Evolutionary conservation across 2,888 invertebrate species (phyloP).

Genomic region (Oligia fasciuncula): DNA sequence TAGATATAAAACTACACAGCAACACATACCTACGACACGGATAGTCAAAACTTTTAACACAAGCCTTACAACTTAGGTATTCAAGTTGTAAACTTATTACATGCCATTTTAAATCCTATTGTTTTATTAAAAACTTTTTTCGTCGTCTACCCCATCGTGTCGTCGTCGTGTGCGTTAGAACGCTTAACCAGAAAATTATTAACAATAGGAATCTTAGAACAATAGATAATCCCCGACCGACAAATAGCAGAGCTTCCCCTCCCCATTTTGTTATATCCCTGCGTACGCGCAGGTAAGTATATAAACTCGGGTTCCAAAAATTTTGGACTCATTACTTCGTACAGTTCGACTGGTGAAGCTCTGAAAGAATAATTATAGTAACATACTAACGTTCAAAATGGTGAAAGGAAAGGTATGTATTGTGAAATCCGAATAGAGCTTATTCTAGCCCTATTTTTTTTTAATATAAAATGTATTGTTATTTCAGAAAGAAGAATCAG

Average conservation of each 20-base stretch:
- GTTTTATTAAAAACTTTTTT: neutral
- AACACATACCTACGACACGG: neutral
- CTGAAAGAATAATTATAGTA: neutral
- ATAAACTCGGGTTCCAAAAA: constrained; percentile 3
- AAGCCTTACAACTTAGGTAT: neutral
- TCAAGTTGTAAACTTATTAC: constrained; percentile 46
- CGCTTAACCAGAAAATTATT: constrained; percentile 6
- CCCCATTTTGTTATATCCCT: constrained; percentile 41
- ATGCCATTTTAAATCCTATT: constrained; percentile 34
- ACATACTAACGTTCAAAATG: constrained; percentile 15
- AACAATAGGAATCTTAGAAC: constrained; percentile 21
- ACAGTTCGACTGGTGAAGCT: neutral
- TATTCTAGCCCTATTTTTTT: too few relatives aligned
- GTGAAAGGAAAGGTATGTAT: constrained; percentile 35
- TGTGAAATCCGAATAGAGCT: neutral
- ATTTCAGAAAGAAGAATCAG: constrained; percentile 22
- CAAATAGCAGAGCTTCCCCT: constrained; percentile 30
- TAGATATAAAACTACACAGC: neutral
- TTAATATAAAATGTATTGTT: neutral
- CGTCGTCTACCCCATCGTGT: too few relatives aligned
- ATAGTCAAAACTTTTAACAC: neutral
- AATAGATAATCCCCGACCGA: constrained; percentile 6
- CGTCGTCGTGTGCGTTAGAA: too few relatives aligned
- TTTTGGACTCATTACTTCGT: constrained; percentile 11
- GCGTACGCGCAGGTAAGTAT: constrained; percentile 57